A percentile compares a stretch with the other conserved stretches of the same genome.
Conservation (phyloP, 2,113 vertebrate genomes). For the Dinomys branickii region DNA sequence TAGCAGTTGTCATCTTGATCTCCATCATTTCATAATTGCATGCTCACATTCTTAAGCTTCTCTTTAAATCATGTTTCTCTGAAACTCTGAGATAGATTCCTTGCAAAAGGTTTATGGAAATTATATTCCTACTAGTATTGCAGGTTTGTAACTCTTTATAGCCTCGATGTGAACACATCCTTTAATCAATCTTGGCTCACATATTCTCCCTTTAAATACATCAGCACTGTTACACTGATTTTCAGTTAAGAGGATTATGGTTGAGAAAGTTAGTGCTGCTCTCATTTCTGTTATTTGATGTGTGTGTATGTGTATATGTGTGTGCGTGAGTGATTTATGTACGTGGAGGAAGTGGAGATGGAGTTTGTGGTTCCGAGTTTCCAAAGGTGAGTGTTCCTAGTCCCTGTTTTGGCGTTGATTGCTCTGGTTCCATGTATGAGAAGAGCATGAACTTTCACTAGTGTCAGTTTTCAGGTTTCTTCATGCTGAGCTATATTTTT, state of each 20-base stretch:
- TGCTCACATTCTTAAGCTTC: not conserved
- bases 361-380: not conserved
- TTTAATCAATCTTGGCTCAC: not conserved
- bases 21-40: not conserved
- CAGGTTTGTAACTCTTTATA: not conserved
- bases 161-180: not conserved
- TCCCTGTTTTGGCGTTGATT: not conserved
- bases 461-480: not conserved
- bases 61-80: not conserved
- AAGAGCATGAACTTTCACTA: not conserved
- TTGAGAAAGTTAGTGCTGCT: not conserved
- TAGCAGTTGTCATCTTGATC: not conserved
- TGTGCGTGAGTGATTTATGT: not conserved
- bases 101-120: not conserved
- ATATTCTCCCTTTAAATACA: not conserved
- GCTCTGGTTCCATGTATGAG: not conserved
- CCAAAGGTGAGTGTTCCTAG: not conserved
- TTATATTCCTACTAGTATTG: not conserved
- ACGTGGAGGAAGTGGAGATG: accelerated
- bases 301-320: not conserved
- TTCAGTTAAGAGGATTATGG: not conserved
- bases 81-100: not conserved
- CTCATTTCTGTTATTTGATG: not conserved
- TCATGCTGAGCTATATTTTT: not conserved
- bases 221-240: not conserved